A percentile compares a stretch with the other conserved stretches of the same genome.
These are phyloP conservation scores for Hirtodrosophila cameraria DNA, from an alignment of 2,888 invertebrate species.

Conservation along the genomic window DNA sequence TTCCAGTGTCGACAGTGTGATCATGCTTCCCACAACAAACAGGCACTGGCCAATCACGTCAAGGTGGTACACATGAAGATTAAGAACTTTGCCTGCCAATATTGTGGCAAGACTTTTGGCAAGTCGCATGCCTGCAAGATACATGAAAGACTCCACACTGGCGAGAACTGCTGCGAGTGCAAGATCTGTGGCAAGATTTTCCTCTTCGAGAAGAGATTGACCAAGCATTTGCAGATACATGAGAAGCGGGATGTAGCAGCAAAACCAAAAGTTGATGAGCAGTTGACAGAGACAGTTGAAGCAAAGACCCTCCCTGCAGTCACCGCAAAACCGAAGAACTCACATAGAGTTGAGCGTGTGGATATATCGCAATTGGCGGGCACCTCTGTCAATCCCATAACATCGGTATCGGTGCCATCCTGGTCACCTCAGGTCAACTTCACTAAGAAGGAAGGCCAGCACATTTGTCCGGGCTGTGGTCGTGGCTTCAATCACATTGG, in stretches of 20 bases:
- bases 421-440: slow-evolving; percentile 82
- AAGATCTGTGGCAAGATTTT: slow-evolving; percentile 80
- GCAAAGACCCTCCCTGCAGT: neutral
- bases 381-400: slow-evolving; percentile 79
- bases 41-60: slow-evolving; percentile 78
- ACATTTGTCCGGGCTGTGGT: slow-evolving; percentile 81
- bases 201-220: slow-evolving; percentile 78
- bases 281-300: neutral
- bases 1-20: slow-evolving; percentile 79
- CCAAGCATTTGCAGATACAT: slow-evolving; percentile 80
- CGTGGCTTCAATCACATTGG: slow-evolving; percentile 81
- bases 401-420: slow-evolving; percentile 78
- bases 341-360: slow-evolving; percentile 78
- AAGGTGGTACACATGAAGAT: slow-evolving; percentile 81
- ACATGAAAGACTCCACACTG: slow-evolving; percentile 79
- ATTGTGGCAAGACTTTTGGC: slow-evolving; percentile 81
- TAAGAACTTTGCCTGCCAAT: slow-evolving; percentile 80
- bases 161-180: slow-evolving; percentile 80
- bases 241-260: slow-evolving; percentile 71
- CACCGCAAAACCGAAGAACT: slow-evolving; percentile 63
- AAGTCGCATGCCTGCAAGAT: slow-evolving; percentile 79
- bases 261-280: slow-evolving; percentile 9
- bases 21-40: slow-evolving; percentile 80
- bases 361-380: slow-evolving; percentile 80
- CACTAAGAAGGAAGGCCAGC: slow-evolving; percentile 81